Evolutionary conservation across 2,888 invertebrate species (phyloP).

Genomic region (Clitarchus hookeri): DNA sequence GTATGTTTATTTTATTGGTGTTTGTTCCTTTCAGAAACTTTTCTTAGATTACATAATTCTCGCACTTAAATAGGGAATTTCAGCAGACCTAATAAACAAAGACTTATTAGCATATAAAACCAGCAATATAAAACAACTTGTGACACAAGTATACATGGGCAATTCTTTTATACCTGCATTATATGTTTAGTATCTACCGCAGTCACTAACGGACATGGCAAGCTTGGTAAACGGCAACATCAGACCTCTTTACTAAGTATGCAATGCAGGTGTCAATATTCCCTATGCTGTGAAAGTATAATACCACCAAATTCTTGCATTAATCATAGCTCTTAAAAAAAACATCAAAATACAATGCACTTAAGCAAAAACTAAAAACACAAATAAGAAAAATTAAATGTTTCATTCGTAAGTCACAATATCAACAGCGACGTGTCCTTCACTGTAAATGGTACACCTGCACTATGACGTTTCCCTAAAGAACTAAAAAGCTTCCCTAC

Average conservation of each 20-base stretch:
- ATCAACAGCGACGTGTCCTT: neutral
- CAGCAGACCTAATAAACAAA: neutral
- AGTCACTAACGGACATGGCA: neutral
- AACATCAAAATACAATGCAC: conserved; percentile 7
- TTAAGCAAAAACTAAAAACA: neutral
- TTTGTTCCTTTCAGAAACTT: conserved; percentile 14
- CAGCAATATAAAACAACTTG: conserved; percentile 9
- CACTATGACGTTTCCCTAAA: conserved; percentile 8
- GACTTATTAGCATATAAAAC: neutral
- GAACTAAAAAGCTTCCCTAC: conserved; percentile 21
- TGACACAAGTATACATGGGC: conserved; percentile 2
- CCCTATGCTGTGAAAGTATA: neutral
- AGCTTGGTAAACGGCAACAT: neutral
- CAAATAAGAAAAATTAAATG: conserved; percentile 6
- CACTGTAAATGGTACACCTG: conserved; percentile 9
- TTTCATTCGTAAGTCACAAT: neutral
- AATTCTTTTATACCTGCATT: neutral
- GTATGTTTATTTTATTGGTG: conserved; percentile 14
- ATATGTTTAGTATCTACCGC: neutral
- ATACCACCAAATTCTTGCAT: neutral
- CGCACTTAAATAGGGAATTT: neutral
- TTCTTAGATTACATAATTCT: neutral
- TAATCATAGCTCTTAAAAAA: neutral
- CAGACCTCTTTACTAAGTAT: neutral
- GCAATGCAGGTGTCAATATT: neutral